Conservation (phyloP, 2,888 invertebrate genomes). For the Drosophila eohydei region DNA sequence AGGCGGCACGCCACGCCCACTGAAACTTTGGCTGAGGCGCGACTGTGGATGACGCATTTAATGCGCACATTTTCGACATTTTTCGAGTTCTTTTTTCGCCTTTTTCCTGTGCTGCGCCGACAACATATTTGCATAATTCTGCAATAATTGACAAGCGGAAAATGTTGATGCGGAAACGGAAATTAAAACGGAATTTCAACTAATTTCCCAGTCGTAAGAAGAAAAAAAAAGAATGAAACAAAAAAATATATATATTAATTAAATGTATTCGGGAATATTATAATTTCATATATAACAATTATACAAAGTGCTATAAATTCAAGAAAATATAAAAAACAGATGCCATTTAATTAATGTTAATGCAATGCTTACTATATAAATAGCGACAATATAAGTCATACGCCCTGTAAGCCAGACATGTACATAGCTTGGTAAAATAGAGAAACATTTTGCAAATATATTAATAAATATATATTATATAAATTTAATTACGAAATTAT, state of each 20-base stretch:
- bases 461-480: background rate
- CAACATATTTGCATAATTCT: constrained; percentile 75
- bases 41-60: constrained; percentile 55
- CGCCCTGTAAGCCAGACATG: background rate
- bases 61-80: constrained; percentile 66
- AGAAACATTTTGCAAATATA: background rate
- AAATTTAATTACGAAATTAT: too few relatives aligned
- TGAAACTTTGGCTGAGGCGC: constrained; percentile 1
- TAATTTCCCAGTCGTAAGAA: constrained; percentile 53
- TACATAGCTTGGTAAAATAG: background rate
- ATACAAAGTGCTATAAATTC: constrained; percentile 3
- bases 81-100: constrained; percentile 43
- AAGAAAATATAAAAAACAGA: constrained; percentile 5
- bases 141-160: constrained; percentile 79
- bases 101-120: constrained; percentile 27
- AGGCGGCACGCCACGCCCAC: constrained; percentile 46
- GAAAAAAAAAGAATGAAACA: background rate
- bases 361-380: background rate
- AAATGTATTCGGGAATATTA: background rate
- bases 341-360: constrained; percentile 10
- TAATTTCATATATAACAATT: constrained; percentile 1
- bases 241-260: constrained; percentile 6
- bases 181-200: constrained; percentile 76
- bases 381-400: constrained; percentile 11
- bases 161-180: constrained; percentile 76